Conservation (phyloP, 2,113 vertebrate species). For the Siniperca knerii region DNA sequence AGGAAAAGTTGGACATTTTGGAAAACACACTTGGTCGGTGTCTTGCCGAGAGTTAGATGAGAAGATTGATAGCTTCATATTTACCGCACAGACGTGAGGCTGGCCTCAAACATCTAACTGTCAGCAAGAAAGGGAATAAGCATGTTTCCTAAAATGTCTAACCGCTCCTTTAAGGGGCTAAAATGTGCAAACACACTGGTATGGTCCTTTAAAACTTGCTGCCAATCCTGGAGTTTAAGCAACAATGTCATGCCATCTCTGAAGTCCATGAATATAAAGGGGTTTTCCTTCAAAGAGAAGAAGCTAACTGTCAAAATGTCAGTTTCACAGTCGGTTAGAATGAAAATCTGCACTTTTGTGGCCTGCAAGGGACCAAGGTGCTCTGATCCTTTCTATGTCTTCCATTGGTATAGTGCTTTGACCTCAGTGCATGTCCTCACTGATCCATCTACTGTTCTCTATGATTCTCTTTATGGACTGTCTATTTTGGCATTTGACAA, state of each 20-base stretch:
- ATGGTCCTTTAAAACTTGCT: not conserved
- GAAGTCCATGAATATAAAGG: not conserved
- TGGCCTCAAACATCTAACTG: not conserved
- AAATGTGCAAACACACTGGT: not conserved
- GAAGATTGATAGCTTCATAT: not conserved
- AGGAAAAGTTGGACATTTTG: not conserved
- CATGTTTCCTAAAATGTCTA: not conserved
- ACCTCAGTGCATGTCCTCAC: not conserved
- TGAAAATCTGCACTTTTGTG: not conserved
- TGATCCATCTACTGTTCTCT: not conserved
- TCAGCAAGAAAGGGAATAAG: not conserved
- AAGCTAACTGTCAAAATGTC: not conserved
- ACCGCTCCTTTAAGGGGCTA: not conserved
- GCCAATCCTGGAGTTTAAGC: not conserved
- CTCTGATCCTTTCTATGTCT: slow-evolving; percentile 9
- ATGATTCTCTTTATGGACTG: not conserved
- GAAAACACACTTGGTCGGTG: not conserved
- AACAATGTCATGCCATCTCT: not conserved
- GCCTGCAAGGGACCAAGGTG: not conserved
- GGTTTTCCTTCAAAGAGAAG: not conserved
- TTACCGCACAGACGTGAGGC: too few species aligned
- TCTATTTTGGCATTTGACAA: not conserved
- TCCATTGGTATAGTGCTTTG: not conserved
- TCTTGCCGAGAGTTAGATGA: not conserved
- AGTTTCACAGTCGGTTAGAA: not conserved